Evolutionary conservation across 2,113 vertebrate genomes (phyloP).

Genomic region (Cololabis saira): DNA sequence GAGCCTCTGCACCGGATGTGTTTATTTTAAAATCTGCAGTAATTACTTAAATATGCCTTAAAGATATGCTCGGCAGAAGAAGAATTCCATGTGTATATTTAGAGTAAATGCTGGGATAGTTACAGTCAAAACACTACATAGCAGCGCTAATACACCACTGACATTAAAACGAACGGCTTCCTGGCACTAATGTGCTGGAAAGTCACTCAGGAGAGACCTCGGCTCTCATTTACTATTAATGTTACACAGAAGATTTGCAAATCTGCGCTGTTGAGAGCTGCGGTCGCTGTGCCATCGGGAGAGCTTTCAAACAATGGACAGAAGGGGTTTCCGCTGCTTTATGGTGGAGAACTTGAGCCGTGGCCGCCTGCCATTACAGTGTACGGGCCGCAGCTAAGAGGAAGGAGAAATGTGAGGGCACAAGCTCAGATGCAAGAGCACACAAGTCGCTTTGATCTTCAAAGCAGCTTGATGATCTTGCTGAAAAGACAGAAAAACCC

Average conservation of each 20-base stretch:
- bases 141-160: slow-evolving; percentile 63
- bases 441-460: slow-evolving; percentile 58
- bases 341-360: slow-evolving; percentile 54
- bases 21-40: slow-evolving; percentile 75
- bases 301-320: slow-evolving; percentile 65
- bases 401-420: slow-evolving; percentile 32
- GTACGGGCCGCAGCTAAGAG: slow-evolving; percentile 20
- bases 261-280: slow-evolving; percentile 41
- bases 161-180: slow-evolving; percentile 74
- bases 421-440: slow-evolving; percentile 13
- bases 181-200: slow-evolving; percentile 76
- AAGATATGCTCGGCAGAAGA: slow-evolving; percentile 65
- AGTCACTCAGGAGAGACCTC: slow-evolving; percentile 61
- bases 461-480: slow-evolving; percentile 39
- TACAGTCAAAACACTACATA: slow-evolving; percentile 70
- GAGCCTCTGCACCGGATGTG: slow-evolving; percentile 63
- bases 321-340: slow-evolving; percentile 60
- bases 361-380: slow-evolving; percentile 41
- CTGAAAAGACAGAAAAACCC: slow-evolving; percentile 36
- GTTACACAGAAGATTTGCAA: slow-evolving; percentile 69
- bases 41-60: slow-evolving; percentile 77
- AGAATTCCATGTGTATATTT: slow-evolving; percentile 72
- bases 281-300: slow-evolving; percentile 41
- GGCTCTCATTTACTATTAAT: slow-evolving; percentile 71
- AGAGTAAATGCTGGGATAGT: slow-evolving; percentile 71